Base-by-base conservation (phyloP, 2,797 vertebrate genomes). In the Catamblyrhynchus diadema region DNA sequence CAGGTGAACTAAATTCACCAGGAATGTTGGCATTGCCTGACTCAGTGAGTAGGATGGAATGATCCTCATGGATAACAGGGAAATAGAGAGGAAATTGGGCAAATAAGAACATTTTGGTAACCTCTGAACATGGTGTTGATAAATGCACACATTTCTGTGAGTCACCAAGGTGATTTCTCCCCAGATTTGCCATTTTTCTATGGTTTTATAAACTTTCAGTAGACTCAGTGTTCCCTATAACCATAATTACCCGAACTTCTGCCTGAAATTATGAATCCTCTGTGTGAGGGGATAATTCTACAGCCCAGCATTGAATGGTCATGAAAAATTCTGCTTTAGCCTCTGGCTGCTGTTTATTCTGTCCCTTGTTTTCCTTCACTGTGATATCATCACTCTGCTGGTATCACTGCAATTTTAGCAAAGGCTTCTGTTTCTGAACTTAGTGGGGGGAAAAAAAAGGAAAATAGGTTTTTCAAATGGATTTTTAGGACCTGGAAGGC, bases 381-480 rank as follows among this genome's bases (percentile, higher is more conserved):
- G 6, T 57, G n/a, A 19, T 64, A 16, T 54, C 50, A 71, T 45
- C 53, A 13, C 30, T 48, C n/a, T 37, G 16, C 7, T 50, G 21
- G 12, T 6, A 9, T 35, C 33, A 8, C 9, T 35, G 47, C 22
- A 60, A 9, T 60, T 92, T 67, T 45, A 57, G 64, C 37, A 66
- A 64, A 73, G 5, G 8, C 8, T 61, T 80, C 35, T 51, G 1
- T 59, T 86, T 51, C 42, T 65, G 47, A 66, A 51, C 20, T 47
- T 60, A 8, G 37, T 37, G 37, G 6, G 2, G 5, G 0, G 2
- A 1, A 2, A 25, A 54, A 12, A 13, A 4, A 2, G 0, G 15
- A 9, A 62, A 54, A 45, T 14, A 30, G 1, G 1, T 23, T 44
- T 86, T 65, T 30, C 4, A n/a, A 54, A 15, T 54, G 7, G 20